These are phyloP conservation scores for Chrysochloris asiatica DNA, from an alignment of 2,113 vertebrate species.

Conservation along the genomic window DNA sequence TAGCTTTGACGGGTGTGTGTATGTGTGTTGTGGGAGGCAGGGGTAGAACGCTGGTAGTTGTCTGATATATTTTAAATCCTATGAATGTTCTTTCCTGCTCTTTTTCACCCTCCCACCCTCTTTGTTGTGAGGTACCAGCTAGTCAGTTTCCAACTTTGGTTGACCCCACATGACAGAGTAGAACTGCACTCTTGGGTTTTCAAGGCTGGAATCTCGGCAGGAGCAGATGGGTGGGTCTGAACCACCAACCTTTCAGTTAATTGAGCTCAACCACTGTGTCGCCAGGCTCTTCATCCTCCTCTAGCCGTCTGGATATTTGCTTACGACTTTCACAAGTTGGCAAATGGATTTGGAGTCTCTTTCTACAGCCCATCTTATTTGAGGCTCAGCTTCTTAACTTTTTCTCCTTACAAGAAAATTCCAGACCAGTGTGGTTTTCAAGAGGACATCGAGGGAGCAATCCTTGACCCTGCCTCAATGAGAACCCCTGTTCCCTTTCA, in stretches of 20 bases:
- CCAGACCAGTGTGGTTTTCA: not conserved
- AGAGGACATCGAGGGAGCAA: no score
- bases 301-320: not conserved
- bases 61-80: not conserved
- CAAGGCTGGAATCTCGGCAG: not conserved
- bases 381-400: no score
- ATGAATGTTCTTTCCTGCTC: not conserved
- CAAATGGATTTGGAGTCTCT: not conserved
- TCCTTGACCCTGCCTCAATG: no score
- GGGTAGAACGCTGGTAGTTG: no score
- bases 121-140: not conserved
- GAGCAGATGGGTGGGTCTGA: not conserved
- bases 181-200: not conserved
- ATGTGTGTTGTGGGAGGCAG: not conserved
- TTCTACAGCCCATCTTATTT: not conserved
- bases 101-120: not conserved
- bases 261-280: not conserved
- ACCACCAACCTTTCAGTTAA: not conserved
- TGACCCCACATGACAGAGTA: not conserved
- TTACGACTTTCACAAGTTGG: not conserved
- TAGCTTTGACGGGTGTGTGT: not conserved
- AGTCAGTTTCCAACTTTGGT: not conserved
- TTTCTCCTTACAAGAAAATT: not conserved
- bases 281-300: not conserved
- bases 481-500: no score